phyloP scores from a whole-genome alignment of 2,797 vertebrate species.

The Podarcis siculus region DNA sequence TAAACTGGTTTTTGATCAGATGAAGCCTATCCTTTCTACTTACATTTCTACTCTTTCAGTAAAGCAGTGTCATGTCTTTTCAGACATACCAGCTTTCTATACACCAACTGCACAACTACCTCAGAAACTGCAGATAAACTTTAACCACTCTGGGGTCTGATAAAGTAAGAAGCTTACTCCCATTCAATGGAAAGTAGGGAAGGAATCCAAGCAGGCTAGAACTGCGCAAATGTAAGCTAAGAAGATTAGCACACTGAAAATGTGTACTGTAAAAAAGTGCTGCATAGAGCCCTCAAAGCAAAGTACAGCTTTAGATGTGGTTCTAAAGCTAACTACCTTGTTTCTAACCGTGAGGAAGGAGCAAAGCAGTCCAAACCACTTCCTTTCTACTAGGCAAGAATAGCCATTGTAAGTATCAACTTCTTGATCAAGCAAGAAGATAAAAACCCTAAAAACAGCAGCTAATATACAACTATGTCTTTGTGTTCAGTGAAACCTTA shows the following conservation, averaged over 20 bases:
- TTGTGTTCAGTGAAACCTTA: not conserved
- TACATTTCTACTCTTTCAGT: not conserved
- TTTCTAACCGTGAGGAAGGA: not conserved
- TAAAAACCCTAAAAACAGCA: not conserved
- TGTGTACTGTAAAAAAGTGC: not conserved
- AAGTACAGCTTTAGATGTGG: not conserved
- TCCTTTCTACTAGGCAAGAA: not conserved
- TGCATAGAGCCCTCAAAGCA: not conserved
- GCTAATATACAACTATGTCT: not conserved
- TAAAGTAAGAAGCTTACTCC: not conserved
- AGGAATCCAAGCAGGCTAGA: not conserved
- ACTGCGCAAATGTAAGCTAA: not conserved
- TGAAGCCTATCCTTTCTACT: not conserved
- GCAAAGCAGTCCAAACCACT: not conserved
- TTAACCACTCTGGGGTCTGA: not conserved
- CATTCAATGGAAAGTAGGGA: not conserved
- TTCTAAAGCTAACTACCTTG: not conserved
- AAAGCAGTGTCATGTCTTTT: not conserved
- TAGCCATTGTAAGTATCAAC: accelerated
- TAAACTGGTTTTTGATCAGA: not conserved
- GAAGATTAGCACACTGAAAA: not conserved
- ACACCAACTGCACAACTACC: not conserved
- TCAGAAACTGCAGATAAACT: not conserved
- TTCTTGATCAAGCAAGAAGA: slow-evolving; percentile 18
- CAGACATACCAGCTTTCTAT: not conserved